Base-by-base conservation (phyloP, 2,888 invertebrate species). In the Anodontia alba region DNA sequence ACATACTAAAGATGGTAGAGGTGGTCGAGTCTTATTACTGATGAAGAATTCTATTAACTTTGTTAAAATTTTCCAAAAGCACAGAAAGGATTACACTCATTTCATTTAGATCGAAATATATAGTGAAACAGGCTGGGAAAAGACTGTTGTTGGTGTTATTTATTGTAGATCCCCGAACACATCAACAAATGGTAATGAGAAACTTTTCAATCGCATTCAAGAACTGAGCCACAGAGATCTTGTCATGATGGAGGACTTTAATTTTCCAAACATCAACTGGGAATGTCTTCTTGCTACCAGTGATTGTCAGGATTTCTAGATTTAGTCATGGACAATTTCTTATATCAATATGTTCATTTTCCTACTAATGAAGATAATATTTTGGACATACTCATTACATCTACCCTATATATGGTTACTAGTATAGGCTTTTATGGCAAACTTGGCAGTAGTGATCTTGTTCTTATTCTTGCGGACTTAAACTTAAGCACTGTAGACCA, bases 1-100 rank as follows among this genome's bases (percentile, higher is more conserved):
- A 70, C 70, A 43, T 70, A 70, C 70, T n/a, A 70, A 70, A 20
- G 70, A 70, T 70, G 70, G 49, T n/a, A 70, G 70, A 70, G 70
- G 70, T 29, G 70, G 70, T 49, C 49, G 70, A 17, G 70, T 70
- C 2, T 33, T 49, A 29, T 49, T 70, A 26, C 17, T 49, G 3
- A 31, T 70, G 1, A 70, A 70, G n/a, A n/a, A 70, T 31, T 29
- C 17, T 49, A 49, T 70, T 8, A 26, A 10, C 49, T 70, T 46
- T 70, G 49, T 68, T 1, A 20, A 42, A 8, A 57, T 57, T 7
- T 26, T 57, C 29, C 57, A 23, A 10, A 23, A 57, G 1, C 23
- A 26, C 17, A 57, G 42, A 23, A 43, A 43, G 12, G 26, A 29
- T 12, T 69, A 69, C 20, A 69, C 69, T 15, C 42, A 69, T 29